Evolutionary conservation across 2,797 vertebrate genomes (phyloP), one percentile per base, ranked within the genome.

Genomic region (Naso thynnoides): DNA sequence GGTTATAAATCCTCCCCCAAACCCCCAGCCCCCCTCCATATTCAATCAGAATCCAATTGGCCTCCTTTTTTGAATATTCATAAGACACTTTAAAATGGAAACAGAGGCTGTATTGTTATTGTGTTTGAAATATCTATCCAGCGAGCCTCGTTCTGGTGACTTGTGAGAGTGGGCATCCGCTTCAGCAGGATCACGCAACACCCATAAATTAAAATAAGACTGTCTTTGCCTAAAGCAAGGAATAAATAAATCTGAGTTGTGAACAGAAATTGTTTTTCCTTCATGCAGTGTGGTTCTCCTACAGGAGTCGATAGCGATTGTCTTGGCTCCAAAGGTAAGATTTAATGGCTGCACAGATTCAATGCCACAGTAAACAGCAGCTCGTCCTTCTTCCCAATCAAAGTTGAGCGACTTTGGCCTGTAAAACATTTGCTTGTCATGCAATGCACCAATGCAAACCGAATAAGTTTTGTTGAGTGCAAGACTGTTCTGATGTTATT

Each of bases 191-290:
- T 89, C 89, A 70, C 55, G 62, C 74, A 90, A 79, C 84, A 81
- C 77, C 85, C 89, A 94, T 93, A 91, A 93, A 94, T 94, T 93
- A 92, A 91, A 93, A 90, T 81, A 81, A 89, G 88, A 84, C 85
- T 68, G 75, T 70, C 87, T 90, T 93, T 90, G 91, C 93, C 93
- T 86, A 82, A 89, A 95, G 93, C 91, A 56, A 88, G 81, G 79
- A 90, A 92, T 94, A 92, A 92, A 95, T 94, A 93, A 92, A 92
- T 92, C 88, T 81, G 78, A 88, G 85, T 87, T 85, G 87, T 86
- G 86, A 91, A 78, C 78, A 82, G 89, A 92, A 90, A 90, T 88
- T 73, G 81, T 92, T 93, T 93, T 91, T 73, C 86, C 88, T 89
- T 91, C 86, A 92, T 87, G 92, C 88, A 66, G 80, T 71, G 66